A percentile compares a stretch with the other conserved stretches of the same genome.
Conservation (phyloP, 1,140 invertebrate species). For the Drosophila grimshawi region DNA sequence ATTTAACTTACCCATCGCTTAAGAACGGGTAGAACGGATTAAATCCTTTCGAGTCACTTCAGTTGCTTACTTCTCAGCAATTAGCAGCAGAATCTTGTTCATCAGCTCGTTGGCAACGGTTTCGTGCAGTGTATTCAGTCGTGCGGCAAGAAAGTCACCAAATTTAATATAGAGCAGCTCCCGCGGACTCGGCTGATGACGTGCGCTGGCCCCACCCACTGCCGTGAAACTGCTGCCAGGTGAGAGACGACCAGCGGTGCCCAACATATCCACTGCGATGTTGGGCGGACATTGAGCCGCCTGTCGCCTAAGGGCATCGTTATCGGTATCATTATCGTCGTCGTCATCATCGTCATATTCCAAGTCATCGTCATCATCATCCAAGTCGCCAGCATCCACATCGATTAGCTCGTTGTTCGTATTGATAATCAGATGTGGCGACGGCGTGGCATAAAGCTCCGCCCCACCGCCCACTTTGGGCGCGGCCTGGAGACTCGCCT, state of each 20-base stretch:
- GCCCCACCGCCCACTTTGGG: conserved; percentile 1
- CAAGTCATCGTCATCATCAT: conserved; percentile 59
- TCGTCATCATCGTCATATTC: conserved; percentile 55
- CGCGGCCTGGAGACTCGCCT: conserved; percentile 47
- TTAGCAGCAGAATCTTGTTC: conserved; percentile 77
- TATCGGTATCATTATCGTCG: conserved; percentile 45
- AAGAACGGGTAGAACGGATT: neutral
- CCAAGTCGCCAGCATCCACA: conserved; percentile 65
- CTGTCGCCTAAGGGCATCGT: neutral
- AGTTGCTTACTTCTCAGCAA: conserved; percentile 69
- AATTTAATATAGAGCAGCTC: conserved; percentile 79
- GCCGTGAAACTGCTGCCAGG: conserved; percentile 55
- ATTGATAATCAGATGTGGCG: conserved; percentile 64
- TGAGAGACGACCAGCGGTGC: conserved; percentile 47
- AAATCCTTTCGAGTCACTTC: conserved; percentile 4
- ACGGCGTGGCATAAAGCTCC: conserved; percentile 51
- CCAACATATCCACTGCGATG: conserved; percentile 55
- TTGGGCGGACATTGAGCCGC: conserved; percentile 37
- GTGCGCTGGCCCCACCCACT: conserved; percentile 20
- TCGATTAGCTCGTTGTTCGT: conserved; percentile 73
- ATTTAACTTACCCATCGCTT: conserved; percentile 1
- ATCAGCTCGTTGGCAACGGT: conserved; percentile 78
- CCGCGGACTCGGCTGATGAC: conserved; percentile 47
- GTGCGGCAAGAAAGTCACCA: conserved; percentile 77
- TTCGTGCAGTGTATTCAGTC: conserved; percentile 77